Evolutionary conservation across 2,797 vertebrate genomes (phyloP).

Genomic region (Basileuterus tristriatus): DNA sequence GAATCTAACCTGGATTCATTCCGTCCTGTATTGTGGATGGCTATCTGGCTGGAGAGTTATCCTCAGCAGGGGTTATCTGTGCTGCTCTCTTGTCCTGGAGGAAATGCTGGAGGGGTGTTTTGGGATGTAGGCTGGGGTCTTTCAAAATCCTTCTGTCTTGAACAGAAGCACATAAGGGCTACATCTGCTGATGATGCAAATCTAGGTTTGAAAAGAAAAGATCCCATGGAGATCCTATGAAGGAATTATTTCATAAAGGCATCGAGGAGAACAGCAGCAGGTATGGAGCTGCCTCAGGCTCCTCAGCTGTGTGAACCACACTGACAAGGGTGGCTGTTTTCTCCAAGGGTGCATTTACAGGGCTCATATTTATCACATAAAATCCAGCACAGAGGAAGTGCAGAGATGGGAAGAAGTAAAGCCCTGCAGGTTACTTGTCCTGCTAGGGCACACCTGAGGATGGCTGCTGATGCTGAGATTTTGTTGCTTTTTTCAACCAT

Average conservation of each 20-base stretch:
- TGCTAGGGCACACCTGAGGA: background rate
- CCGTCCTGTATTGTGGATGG: background rate
- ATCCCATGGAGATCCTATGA: background rate
- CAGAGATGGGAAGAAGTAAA: background rate
- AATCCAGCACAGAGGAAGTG: background rate
- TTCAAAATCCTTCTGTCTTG: background rate
- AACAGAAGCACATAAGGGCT: background rate
- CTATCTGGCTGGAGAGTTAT: background rate
- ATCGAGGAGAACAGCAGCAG: background rate
- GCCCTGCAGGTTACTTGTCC: background rate
- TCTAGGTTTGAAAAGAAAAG: background rate
- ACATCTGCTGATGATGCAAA: background rate
- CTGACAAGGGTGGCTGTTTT: background rate
- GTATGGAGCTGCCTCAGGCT: background rate
- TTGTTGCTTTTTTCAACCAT: background rate
- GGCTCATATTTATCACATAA: background rate
- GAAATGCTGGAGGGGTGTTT: background rate
- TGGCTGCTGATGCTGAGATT: background rate
- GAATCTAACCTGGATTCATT: background rate
- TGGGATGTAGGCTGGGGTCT: background rate
- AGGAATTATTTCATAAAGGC: background rate
- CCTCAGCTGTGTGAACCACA: background rate
- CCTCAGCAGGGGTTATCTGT: rapidly evolving
- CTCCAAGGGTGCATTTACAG: background rate
- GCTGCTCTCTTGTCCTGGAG: background rate